Percentiles rank a stretch among this genome's conserved stretches.
phyloP scores from a whole-genome alignment of 2,888 invertebrate species.

The Ormyrus nitidulus region DNA sequence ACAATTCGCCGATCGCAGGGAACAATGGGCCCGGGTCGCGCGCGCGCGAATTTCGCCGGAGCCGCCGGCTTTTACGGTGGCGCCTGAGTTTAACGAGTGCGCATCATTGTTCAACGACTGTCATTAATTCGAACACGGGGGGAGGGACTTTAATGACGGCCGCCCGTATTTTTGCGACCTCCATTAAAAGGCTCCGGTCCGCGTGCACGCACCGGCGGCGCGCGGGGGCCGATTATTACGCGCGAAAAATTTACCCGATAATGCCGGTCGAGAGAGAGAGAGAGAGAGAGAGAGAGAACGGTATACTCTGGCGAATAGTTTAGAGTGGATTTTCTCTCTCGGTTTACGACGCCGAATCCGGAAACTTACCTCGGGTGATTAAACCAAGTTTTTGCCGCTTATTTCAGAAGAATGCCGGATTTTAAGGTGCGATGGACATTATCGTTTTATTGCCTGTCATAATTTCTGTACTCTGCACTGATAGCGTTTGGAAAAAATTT shows the following conservation, averaged over 20 bases:
- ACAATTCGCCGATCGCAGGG: slow-evolving; percentile 26
- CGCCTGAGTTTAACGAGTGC: slow-evolving; percentile 49
- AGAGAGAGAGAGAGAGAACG: background rate
- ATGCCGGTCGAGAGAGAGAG: background rate
- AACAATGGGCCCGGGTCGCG: slow-evolving; percentile 15
- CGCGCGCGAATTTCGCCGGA: slow-evolving; percentile 4
- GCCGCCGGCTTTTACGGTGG: slow-evolving; percentile 21
- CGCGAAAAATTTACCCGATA: too few species aligned
- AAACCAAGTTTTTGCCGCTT: background rate
- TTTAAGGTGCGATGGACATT: too few species aligned
- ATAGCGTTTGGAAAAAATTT: too few species aligned
- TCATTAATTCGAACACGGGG: slow-evolving; percentile 46
- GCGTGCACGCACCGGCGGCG: too few species aligned
- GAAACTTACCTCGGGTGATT: too few species aligned
- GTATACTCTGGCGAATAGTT: background rate
- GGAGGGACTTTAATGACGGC: slow-evolving; percentile 19
- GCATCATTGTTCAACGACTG: slow-evolving; percentile 49
- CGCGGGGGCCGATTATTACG: too few species aligned
- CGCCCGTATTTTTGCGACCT: slow-evolving; percentile 22
- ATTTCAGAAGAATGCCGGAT: too few species aligned
- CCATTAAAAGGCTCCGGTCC: too few species aligned
- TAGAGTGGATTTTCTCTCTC: background rate
- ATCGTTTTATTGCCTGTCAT: too few species aligned
- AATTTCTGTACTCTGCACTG: too few species aligned
- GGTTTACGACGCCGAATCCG: too few species aligned